Evolutionary conservation across 1,140 invertebrate genomes (phyloP), one percentile per base, ranked within the genome.

Genomic region (Cylas formicarius): DNA sequence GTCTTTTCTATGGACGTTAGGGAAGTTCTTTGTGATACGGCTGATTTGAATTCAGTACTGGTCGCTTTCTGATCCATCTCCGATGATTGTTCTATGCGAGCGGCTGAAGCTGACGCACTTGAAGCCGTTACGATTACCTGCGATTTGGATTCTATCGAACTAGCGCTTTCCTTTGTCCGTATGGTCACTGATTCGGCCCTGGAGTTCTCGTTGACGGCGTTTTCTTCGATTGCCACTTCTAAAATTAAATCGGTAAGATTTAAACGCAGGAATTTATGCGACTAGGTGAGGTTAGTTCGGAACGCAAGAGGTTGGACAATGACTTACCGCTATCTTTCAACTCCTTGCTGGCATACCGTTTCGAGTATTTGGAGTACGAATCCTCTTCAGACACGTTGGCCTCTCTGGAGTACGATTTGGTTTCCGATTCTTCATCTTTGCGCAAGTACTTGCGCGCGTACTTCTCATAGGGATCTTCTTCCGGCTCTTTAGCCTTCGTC

Each of bases 381-480:
- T 57, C 44, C 37, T 57, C 55, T 42, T 58, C 39, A 16, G 7
- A 20, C 54, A 56, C 27, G 56, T 17, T 2, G 14, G 22, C 17
- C 14, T 28, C 37, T 21, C 32, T 36, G 1, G 38, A 36, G 2
- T 11, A 24, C 17, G 29, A 34, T 4, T 27, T 41, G 16, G 8
- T 24, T 19, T 36, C 33, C 19, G 34, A 36, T 37, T 42, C 46
- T 9, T 49, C 44, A 40, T 42, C 14, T 10, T 44, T 58, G n/a
- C 56, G 48, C 35, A 53, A 48, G 44, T 58, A 58, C 31, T 58
- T 58, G 10, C 46, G 48, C 1, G 51, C 50, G 19, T 56, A 56
- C 29, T 44, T 48, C 33, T 47, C 53, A 19, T 55, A 53, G 0
- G 51, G 37, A 37, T 58, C 53, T 13, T 58, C 53, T 20, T 55